phyloP scores from a whole-genome alignment of 2,113 vertebrate species.

The Dasypus novemcinctus region DNA sequence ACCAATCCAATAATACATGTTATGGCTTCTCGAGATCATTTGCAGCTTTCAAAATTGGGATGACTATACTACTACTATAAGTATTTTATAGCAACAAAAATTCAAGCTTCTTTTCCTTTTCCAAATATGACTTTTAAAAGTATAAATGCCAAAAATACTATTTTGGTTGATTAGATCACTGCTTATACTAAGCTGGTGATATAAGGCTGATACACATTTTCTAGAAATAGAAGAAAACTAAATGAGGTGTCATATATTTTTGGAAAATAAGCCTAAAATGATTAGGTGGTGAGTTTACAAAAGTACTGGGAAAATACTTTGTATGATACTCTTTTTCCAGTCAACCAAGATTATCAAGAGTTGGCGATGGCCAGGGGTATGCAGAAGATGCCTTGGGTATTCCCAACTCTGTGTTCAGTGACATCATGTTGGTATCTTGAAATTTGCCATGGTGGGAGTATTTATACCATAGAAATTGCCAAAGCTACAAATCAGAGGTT shows the following conservation, averaged over 20 bases:
- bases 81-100: background rate
- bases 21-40: background rate
- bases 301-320: background rate
- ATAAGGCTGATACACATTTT: too few species aligned
- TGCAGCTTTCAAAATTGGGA: slow-evolving; percentile 21
- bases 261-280: slow-evolving; percentile 1
- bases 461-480: background rate
- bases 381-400: background rate
- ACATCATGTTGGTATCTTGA: background rate
- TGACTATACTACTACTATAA: background rate
- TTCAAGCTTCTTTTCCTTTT: background rate
- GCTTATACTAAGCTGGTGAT: background rate
- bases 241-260: background rate
- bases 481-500: slow-evolving; percentile 15
- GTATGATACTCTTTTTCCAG: background rate
- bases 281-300: slow-evolving; percentile 31
- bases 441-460: background rate
- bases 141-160: background rate
- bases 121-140: background rate
- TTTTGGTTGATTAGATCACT: slow-evolving; percentile 17
- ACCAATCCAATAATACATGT: background rate
- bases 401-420: background rate
- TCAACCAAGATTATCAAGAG: background rate
- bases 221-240: background rate
- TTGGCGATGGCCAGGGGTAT: background rate